Evolutionary conservation across 2,888 invertebrate species (phyloP).

Genomic region (Protodeltote pygarga): DNA sequence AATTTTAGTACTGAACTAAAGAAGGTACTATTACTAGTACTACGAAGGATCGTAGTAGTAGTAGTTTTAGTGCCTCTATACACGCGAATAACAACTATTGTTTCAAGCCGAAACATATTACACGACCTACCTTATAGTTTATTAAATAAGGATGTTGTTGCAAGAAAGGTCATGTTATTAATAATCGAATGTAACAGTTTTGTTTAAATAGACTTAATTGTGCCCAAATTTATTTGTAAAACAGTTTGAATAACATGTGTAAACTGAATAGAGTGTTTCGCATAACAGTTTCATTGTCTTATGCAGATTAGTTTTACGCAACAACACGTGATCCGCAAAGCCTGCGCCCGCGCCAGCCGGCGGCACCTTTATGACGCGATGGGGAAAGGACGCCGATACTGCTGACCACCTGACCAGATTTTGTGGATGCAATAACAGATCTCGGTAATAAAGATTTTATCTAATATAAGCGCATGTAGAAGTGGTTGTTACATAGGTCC

Average conservation of each 20-base stretch:
- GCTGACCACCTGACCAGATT: slow-evolving; percentile 39
- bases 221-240: slow-evolving; percentile 9
- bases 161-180: too few species aligned
- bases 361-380: slow-evolving; percentile 17
- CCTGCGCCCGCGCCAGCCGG: slow-evolving; percentile 15
- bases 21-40: too few species aligned
- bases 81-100: too few species aligned
- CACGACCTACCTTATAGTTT: too few species aligned
- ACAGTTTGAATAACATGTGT: slow-evolving; percentile 26
- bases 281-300: slow-evolving; percentile 53
- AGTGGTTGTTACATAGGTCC: slow-evolving; percentile 5
- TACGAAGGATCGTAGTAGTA: too few species aligned
- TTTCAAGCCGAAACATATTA: too few species aligned
- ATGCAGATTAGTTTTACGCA: slow-evolving; percentile 62
- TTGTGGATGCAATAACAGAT: slow-evolving; percentile 33
- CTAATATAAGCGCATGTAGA: slow-evolving; percentile 17
- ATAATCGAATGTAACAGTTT: not conserved
- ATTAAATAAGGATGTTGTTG: too few species aligned
- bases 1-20: too few species aligned
- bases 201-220: not conserved
- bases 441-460: slow-evolving; percentile 32
- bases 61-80: too few species aligned
- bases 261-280: slow-evolving; percentile 33
- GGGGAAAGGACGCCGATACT: slow-evolving; percentile 45
- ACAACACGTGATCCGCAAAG: slow-evolving; percentile 45